Percentiles rank a stretch among this genome's conserved stretches.
phyloP scores from a whole-genome alignment of 2,797 vertebrate species.

The Pipistrellus pygmaeus region DNA sequence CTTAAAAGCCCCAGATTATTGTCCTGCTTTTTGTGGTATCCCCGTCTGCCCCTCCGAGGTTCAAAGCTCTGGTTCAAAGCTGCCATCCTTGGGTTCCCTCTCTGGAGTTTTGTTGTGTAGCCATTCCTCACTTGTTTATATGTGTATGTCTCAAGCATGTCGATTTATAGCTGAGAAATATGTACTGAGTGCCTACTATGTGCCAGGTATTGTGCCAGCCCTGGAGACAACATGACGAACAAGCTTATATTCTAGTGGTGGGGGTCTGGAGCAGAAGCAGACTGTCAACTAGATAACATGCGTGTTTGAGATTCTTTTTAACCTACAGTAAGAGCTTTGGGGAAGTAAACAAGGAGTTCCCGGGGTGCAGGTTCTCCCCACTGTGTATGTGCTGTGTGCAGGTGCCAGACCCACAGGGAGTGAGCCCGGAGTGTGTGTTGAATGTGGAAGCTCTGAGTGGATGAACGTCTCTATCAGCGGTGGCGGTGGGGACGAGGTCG shows the following conservation, averaged over 20 bases:
- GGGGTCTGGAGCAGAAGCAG: background rate
- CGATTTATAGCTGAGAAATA: background rate
- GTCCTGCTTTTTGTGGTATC: background rate
- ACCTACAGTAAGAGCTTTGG: background rate
- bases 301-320: background rate
- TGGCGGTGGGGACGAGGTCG: background rate
- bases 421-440: background rate
- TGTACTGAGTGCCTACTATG: background rate
- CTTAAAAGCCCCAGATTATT: background rate
- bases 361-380: background rate
- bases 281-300: background rate
- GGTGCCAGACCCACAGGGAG: background rate
- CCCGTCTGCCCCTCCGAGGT: background rate
- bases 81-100: background rate
- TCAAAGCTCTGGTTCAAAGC: background rate
- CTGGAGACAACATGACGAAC: background rate
- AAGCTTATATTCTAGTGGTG: background rate
- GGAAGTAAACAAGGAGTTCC: background rate
- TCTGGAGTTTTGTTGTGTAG: background rate
- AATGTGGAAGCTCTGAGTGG: background rate
- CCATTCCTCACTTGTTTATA: background rate
- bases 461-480: background rate
- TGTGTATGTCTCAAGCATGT: background rate
- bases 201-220: background rate
- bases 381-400: background rate